Conservation (phyloP, 2,113 vertebrate species). For the Melanerpes aurifrons region DNA sequence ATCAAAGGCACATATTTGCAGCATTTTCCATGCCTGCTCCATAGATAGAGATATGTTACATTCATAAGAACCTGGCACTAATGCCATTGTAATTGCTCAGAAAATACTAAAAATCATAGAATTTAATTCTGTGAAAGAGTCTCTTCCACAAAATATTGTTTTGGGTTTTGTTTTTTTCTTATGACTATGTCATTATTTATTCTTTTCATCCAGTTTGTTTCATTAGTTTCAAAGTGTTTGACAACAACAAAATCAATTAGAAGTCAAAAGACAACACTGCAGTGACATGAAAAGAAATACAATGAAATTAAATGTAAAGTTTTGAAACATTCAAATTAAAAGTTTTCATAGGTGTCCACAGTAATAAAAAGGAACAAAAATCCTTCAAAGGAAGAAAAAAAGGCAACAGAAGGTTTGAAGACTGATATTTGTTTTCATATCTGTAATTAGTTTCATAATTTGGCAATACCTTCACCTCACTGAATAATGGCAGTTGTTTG, state of each 20-base stretch:
- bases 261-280: constrained; percentile 36
- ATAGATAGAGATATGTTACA: constrained; percentile 21
- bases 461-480: neutral
- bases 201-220: constrained; percentile 35
- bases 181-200: constrained; percentile 45
- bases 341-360: constrained; percentile 37
- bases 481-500: constrained; percentile 7
- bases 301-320: constrained; percentile 44
- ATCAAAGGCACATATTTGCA: constrained; percentile 69
- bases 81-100: constrained; percentile 54
- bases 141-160: constrained; percentile 47
- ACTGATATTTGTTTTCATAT: constrained; percentile 55
- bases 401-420: constrained; percentile 24
- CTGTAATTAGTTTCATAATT: constrained; percentile 65
- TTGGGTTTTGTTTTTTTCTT: neutral
- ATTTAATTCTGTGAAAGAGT: constrained; percentile 24
- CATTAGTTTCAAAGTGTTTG: constrained; percentile 62
- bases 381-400: constrained; percentile 47
- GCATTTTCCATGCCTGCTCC: constrained; percentile 37
- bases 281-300: constrained; percentile 65
- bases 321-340: constrained; percentile 58
- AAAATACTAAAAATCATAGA: constrained; percentile 52
- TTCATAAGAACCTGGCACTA: constrained; percentile 43
- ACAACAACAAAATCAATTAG: constrained; percentile 63
- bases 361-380: constrained; percentile 17